Conservation (phyloP, 2,888 invertebrate species). For the Xanthostigma xanthostigma region DNA sequence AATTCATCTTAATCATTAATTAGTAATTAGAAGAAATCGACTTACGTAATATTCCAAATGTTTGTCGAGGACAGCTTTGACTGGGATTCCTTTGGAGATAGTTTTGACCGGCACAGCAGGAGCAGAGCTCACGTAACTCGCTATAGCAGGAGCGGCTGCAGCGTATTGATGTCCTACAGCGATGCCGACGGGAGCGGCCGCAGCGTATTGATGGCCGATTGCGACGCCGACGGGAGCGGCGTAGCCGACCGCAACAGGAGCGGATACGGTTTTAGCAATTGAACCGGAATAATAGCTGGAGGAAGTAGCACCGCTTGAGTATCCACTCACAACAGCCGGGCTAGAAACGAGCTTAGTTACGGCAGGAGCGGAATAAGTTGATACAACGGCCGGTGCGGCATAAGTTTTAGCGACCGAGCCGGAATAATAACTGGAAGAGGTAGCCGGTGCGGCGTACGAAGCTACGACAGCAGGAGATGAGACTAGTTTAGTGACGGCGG, state of each 20-base stretch:
- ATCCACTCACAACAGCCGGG: neutral
- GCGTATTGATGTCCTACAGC: conserved; percentile 20
- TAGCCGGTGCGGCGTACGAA: conserved; percentile 20
- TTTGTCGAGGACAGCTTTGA: conserved; percentile 41
- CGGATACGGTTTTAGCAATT: conserved; percentile 11
- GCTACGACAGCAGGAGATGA: conserved; percentile 26
- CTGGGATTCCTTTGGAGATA: conserved; percentile 8
- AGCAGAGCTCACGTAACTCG: conserved; percentile 4
- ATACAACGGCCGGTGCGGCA: conserved; percentile 5
- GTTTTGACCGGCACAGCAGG: conserved; percentile 8
- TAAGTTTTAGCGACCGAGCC: conserved; percentile 11
- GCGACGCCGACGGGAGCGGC: conserved; percentile 1
- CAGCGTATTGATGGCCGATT: neutral
- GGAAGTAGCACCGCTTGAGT: conserved; percentile 28
- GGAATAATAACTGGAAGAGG: conserved; percentile 1
- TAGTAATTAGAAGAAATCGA: conserved; percentile 12
- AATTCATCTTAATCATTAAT: too few species aligned
- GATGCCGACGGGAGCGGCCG: conserved; percentile 4
- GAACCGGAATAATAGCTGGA: conserved; percentile 22
- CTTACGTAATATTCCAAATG: conserved; percentile 49
- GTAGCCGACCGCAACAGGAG: conserved; percentile 6
- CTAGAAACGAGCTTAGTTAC: conserved; percentile 2
- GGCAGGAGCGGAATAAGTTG: conserved; percentile 7
- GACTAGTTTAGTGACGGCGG: conserved; percentile 21
- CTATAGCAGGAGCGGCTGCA: conserved; percentile 18